A percentile compares a stretch with the other conserved stretches of the same genome.
Conservation (phyloP, 2,888 invertebrate genomes). For the Mongoloraphidia duomilia region DNA sequence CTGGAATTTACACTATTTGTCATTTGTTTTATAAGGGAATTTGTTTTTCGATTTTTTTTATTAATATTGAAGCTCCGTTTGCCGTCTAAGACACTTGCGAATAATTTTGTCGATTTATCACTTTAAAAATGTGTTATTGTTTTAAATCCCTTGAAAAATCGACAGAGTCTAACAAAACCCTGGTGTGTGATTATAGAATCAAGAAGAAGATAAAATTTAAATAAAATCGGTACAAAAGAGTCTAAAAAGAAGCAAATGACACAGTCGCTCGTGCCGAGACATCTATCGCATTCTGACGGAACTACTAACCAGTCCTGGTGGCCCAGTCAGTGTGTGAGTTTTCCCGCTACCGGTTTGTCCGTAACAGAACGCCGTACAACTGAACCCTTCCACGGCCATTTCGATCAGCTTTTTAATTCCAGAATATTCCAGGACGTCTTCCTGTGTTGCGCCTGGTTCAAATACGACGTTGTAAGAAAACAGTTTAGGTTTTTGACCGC, state of each 20-base stretch:
- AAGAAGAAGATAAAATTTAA: too few species aligned
- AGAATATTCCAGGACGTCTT: conserved; percentile 78
- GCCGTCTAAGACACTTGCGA: too few species aligned
- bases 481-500: conserved; percentile 61
- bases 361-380: conserved; percentile 89
- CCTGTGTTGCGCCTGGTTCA: conserved; percentile 75
- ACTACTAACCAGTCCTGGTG: conserved; percentile 60
- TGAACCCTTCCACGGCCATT: conserved; percentile 89
- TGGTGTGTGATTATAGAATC: not conserved
- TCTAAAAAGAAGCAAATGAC: conserved; percentile 2
- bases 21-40: too few species aligned
- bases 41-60: not conserved
- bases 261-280: not conserved
- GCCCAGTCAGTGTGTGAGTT: conserved; percentile 89
- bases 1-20: too few species aligned
- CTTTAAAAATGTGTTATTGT: too few species aligned
- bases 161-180: not conserved
- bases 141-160: too few species aligned
- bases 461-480: conserved; percentile 93
- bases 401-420: conserved; percentile 82
- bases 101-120: too few species aligned
- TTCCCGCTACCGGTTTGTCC: conserved; percentile 96
- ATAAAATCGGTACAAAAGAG: too few species aligned
- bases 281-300: conserved; percentile 11
- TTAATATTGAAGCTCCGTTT: too few species aligned